Evolutionary conservation across 1,140 invertebrate genomes (phyloP), one percentile per base, ranked within the genome.

Genomic region (Brachionus manjavacas): DNA sequence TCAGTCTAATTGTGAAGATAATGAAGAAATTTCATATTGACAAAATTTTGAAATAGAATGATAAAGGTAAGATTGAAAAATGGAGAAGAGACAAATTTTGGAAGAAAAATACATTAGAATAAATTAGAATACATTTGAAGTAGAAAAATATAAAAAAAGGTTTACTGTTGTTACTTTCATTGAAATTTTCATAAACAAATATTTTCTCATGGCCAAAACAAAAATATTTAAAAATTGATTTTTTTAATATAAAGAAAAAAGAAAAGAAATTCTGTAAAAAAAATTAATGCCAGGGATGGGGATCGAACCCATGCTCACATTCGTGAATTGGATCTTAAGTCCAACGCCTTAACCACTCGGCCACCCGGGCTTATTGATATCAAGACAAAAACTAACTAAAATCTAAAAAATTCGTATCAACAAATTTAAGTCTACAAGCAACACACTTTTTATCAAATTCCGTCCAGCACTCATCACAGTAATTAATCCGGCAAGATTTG

Each of bases 281-380:
- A 52, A 52, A 16, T 16, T n/a, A n/a, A 1, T 70, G 66, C 66
- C 70, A 74, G 70, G 70, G 70, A 74, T 74, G 70, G 70, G 70
- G 70, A 74, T 74, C 70, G 70, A 74, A 74, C 70, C 70, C 70
- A 74, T 74, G 70, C 70, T 74, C 70, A 74, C 70, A 74, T 74
- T 74, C 70, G 70, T 74, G 70, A 74, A 74, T 74, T 74, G 70
- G 70, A 74, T 74, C 70, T 74, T 74, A 74, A 74, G 70, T 74
- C 70, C 70, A 74, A 74, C 70, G 70, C 70, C 70, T 74, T 74
- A 74, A 74, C 70, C 70, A 74, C 70, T 74, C 70, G 70, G 70
- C 70, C 70, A 74, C 70, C 70, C 70, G 0, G 70, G 70, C 70
- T 74, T 16, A 70, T 70, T 70, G 28, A 43, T 72, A 41, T 20